Base-by-base conservation (phyloP, 2,888 invertebrate species). In the Drosophila gaucha region DNA sequence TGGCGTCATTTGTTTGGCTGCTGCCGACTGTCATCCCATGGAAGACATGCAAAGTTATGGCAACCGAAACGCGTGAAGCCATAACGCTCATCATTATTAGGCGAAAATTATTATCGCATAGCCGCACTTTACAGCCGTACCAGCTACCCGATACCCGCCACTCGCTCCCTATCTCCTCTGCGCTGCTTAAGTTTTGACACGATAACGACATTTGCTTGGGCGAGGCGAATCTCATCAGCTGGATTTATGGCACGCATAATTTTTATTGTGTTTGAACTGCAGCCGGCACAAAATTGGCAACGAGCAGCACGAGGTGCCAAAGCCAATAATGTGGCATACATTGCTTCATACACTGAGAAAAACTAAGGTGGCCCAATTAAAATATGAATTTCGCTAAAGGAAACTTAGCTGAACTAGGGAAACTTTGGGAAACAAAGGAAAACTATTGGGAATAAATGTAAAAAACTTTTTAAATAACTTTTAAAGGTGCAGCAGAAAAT, bases 231-330 rank as follows among this genome's bases (percentile, higher is more conserved):
- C 88, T 86, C 89, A 88, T 88, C 88, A 84, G 74, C 77, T 71
- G 86, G 77, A 88, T 86, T 89, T 89, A 88, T 86, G 89, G 80
- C 85, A 89, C 82, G 87, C 86, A 78, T 80, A 75, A 84, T 88
- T 89, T 89, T 87, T 88, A 84, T 88, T 84, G 80, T 86, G 75
- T 89, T 86, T 86, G 77, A 79, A 83, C 88, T 83, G 86, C 68
- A 67, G 65, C 67, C 63, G 55, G 49, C 67, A 24, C 50, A 50
- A 80, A 86, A 76, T 80, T 73, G 73, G 68, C 73, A 77, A 76
- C 62, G 38, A 58, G 26, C 66, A 43, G 46, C 31, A 58, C 46
- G 62, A 72, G 72, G 67, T 76, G 77, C 49, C 74, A 76, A 58
- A 33, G 72, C 73, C 72, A 69, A 76, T 74, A 67, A 74, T 59